A percentile compares a stretch with the other conserved stretches of the same genome.
Evolutionary conservation across 2,113 vertebrate genomes (phyloP).

Genomic region (Strix aluco): DNA sequence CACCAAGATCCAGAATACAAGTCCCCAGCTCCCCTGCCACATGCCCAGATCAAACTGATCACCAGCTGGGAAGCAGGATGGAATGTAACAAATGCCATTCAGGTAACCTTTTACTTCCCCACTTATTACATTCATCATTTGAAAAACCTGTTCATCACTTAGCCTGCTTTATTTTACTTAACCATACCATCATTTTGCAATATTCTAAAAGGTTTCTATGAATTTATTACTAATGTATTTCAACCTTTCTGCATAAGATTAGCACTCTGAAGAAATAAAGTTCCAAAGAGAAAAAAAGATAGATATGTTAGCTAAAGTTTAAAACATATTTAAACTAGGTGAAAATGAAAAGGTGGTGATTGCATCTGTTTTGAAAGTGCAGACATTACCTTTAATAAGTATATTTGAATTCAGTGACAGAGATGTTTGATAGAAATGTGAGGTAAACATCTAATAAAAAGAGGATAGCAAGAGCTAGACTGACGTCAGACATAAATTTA

Average conservation of each 20-base stretch:
- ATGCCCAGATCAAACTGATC: slow-evolving; percentile 49
- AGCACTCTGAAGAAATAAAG: neutral
- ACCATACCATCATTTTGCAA: neutral
- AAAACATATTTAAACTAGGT: neutral
- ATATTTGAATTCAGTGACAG: neutral
- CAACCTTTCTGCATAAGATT: slow-evolving; percentile 26
- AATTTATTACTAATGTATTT: neutral
- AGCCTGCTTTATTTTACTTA: neutral
- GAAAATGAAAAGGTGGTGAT: slow-evolving; percentile 27
- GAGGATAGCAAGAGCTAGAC: neutral
- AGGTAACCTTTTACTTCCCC: slow-evolving; percentile 63
- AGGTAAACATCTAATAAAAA: slow-evolving; percentile 37
- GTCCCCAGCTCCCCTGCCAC: neutral
- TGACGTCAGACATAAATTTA: slow-evolving; percentile 21
- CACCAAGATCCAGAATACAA: slow-evolving; percentile 9
- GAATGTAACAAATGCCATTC: slow-evolving; percentile 82
- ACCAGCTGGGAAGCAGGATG: slow-evolving; percentile 83
- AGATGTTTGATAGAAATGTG: neutral
- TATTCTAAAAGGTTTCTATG: neutral
- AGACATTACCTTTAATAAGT: slow-evolving; percentile 33
- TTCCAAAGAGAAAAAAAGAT: neutral
- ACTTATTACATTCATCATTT: neutral
- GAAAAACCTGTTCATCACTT: neutral
- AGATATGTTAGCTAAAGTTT: neutral
- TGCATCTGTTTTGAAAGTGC: neutral